These are phyloP conservation scores for Dioctria rufipes DNA, from an alignment of 2,888 invertebrate species.

Conservation along the genomic window DNA sequence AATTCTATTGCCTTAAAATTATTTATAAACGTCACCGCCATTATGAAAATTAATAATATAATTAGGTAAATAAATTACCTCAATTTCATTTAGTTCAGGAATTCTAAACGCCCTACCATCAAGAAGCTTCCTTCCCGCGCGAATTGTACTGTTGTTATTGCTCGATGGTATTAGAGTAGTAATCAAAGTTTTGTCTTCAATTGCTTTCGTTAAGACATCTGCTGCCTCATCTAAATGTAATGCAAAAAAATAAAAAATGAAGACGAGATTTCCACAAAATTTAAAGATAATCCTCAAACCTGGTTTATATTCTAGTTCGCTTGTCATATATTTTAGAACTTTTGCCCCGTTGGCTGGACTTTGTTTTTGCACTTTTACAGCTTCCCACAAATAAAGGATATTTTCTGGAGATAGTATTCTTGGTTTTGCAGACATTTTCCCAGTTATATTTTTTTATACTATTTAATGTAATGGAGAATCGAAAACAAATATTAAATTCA, in stretches of 20 bases:
- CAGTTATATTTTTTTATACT: neutral
- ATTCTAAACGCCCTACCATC: slow-evolving; percentile 17
- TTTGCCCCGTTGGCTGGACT: slow-evolving; percentile 23
- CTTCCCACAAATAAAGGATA: slow-evolving; percentile 29
- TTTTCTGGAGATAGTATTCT: slow-evolving; percentile 5
- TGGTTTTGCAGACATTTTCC: neutral
- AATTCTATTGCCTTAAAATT: too few species aligned
- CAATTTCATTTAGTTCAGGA: slow-evolving; percentile 23
- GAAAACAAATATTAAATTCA: neutral
- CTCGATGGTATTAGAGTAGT: neutral
- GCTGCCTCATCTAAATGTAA: slow-evolving; percentile 16
- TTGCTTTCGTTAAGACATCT: neutral
- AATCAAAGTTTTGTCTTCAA: neutral
- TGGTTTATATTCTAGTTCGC: slow-evolving; percentile 16
- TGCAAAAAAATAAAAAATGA: neutral
- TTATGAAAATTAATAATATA: too few species aligned
- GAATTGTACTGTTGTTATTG: neutral
- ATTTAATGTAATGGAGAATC: neutral
- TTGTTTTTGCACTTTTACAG: slow-evolving; percentile 7
- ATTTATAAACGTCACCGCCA: too few species aligned
- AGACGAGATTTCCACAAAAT: neutral
- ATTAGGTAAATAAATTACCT: neutral
- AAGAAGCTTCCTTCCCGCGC: neutral
- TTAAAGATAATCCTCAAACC: neutral
- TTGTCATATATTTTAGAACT: slow-evolving; percentile 21